A percentile compares a stretch with the other conserved stretches of the same genome.
phyloP scores from a whole-genome alignment of 2,888 invertebrate genomes.

The Nasonia oneida region DNA sequence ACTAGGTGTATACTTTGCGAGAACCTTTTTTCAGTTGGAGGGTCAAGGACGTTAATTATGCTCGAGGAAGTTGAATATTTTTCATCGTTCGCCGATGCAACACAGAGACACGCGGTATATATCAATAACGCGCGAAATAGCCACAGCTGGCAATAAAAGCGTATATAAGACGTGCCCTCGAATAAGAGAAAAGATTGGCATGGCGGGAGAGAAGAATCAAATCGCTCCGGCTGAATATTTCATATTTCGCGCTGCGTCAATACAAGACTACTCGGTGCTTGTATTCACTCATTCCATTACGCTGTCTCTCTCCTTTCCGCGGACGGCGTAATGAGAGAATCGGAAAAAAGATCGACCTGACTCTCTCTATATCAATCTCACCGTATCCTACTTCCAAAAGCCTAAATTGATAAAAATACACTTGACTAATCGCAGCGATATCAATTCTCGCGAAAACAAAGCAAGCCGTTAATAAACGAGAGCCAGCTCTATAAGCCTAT shows the following conservation, averaged over 20 bases:
- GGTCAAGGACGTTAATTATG: background rate
- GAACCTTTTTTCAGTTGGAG: background rate
- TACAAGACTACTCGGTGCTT: background rate
- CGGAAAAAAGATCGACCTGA: conserved; percentile 38
- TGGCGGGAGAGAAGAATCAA: background rate
- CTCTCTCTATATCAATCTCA: conserved; percentile 22
- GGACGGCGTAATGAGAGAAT: conserved; percentile 29
- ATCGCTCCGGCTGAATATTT: conserved; percentile 36
- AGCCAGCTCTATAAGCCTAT: background rate
- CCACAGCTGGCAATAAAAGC: too few relatives aligned
- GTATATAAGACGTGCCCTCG: background rate
- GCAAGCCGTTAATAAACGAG: background rate
- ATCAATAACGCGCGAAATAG: background rate
- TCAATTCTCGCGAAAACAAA: background rate
- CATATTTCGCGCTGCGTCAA: conserved; percentile 24
- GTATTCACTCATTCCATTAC: conserved; percentile 39
- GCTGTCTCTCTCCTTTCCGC: conserved; percentile 22
- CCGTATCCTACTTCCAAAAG: background rate
- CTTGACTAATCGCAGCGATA: background rate
- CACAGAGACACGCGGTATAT: background rate
- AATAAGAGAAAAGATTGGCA: conserved; percentile 33
- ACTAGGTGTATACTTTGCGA: background rate
- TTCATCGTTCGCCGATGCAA: too few relatives aligned
- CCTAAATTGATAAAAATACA: background rate
- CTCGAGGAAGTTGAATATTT: background rate